Conservation (phyloP, 1,140 invertebrate genomes). For the Drosophila parvula region DNA sequence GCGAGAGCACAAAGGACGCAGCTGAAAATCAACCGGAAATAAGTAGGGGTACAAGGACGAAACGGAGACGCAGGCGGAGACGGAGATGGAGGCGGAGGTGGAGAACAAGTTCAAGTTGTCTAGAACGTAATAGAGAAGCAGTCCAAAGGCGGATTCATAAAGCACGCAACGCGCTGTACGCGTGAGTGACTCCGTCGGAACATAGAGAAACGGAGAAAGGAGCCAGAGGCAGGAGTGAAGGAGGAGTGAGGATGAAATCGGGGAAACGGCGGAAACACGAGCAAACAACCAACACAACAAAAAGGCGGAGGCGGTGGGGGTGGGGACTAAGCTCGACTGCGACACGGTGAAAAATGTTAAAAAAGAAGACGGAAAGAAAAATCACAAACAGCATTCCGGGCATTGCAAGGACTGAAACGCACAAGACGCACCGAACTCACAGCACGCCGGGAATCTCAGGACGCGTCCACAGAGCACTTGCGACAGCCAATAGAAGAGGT, state of each 20-base stretch:
- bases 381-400: conserved; percentile 77
- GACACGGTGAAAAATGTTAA: conserved; percentile 54
- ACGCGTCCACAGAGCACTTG: conserved; percentile 8
- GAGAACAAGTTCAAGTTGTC: conserved; percentile 40
- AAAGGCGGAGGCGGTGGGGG: not conserved
- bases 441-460: conserved; percentile 26
- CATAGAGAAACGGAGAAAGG: not conserved
- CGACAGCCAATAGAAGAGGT: conserved; percentile 24
- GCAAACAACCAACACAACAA: conserved; percentile 36
- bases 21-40: conserved; percentile 62
- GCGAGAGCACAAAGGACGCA: conserved; percentile 50
- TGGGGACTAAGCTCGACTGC: conserved; percentile 18
- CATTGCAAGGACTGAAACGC: conserved; percentile 46
- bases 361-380: conserved; percentile 42
- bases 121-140: conserved; percentile 67
- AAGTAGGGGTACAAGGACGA: conserved; percentile 16
- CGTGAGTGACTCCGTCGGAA: conserved; percentile 60
- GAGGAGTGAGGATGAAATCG: not conserved
- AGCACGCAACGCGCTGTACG: conserved; percentile 67
- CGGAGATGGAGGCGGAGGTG: not conserved
- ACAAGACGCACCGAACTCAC: conserved; percentile 8
- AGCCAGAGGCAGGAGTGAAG: not conserved
- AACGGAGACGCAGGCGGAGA: not conserved
- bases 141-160: conserved; percentile 64
- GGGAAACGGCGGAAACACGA: conserved; percentile 36